phyloP scores from a whole-genome alignment of 2,797 vertebrate genomes.

The Columba guinea region DNA sequence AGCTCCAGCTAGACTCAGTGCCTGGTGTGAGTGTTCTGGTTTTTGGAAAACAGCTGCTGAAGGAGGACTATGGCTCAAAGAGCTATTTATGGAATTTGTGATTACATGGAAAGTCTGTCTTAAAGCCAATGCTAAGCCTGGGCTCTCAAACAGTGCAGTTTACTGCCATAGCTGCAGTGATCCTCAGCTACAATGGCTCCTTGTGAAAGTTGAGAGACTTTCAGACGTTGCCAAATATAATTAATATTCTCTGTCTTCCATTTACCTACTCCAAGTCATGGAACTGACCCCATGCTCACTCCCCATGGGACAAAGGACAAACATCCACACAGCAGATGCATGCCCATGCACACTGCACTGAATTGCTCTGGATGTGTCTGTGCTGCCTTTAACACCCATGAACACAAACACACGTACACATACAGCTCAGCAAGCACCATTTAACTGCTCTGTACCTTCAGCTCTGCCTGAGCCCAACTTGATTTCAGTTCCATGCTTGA shows the following conservation, averaged over 20 bases:
- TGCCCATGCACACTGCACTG: neutral
- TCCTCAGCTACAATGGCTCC: neutral
- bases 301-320: neutral
- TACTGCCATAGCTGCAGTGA: neutral
- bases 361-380: neutral
- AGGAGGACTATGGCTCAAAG: neutral
- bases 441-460: neutral
- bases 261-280: neutral
- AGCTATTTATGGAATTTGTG: neutral
- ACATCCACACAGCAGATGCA: neutral
- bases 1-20: neutral
- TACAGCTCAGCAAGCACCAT: neutral
- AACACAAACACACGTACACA: neutral
- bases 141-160: neutral
- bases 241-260: neutral
- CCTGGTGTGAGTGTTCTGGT: neutral
- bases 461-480: neutral
- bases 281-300: neutral
- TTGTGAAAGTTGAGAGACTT: neutral
- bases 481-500: neutral
- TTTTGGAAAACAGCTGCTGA: slow-evolving; percentile 9
- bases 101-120: neutral
- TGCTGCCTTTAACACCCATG: neutral
- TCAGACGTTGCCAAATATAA: neutral
- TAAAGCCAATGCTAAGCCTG: neutral